Percentiles rank a stretch among this genome's conserved stretches.
These are phyloP conservation scores for Diarsia brunnea DNA, from an alignment of 2,888 invertebrate genomes.

Conservation along the genomic window DNA sequence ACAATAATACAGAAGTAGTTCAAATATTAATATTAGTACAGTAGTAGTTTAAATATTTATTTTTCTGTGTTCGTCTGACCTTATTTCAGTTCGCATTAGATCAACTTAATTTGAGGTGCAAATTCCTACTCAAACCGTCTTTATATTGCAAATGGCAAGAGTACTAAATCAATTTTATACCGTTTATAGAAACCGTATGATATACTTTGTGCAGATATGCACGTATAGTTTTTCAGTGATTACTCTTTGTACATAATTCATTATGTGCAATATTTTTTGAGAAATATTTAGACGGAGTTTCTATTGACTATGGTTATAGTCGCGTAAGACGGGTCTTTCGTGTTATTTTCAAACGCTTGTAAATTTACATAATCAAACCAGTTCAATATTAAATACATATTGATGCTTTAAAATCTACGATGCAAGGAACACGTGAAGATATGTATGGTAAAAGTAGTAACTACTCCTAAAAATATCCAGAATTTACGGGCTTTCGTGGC, in stretches of 20 bases:
- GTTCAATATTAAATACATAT: slow-evolving; percentile 36
- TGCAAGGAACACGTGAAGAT: slow-evolving; percentile 65
- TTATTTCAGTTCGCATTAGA: not conserved
- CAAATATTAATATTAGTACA: slow-evolving; percentile 12
- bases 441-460: slow-evolving; percentile 52
- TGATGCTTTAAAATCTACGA: slow-evolving; percentile 41
- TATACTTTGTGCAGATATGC: not conserved
- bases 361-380: slow-evolving; percentile 21
- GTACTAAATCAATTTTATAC: slow-evolving; percentile 12
- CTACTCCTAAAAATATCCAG: slow-evolving; percentile 37
- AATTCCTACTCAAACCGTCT: slow-evolving; percentile 24
- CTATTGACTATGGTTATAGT: slow-evolving; percentile 6
- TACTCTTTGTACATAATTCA: slow-evolving; percentile 36
- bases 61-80: not conserved
- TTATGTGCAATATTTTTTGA: slow-evolving; percentile 1
- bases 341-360: not conserved
- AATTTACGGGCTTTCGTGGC: slow-evolving; percentile 35
- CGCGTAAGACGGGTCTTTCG: not conserved
- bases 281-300: slow-evolving; percentile 8
- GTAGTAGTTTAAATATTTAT: slow-evolving; percentile 2
- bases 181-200: slow-evolving; percentile 2
- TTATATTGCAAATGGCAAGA: slow-evolving; percentile 29
- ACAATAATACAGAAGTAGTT: slow-evolving; percentile 18
- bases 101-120: slow-evolving; percentile 14
- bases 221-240: slow-evolving; percentile 43